Conservation (phyloP, 2,888 invertebrate species). For the Brachyptera putata region DNA sequence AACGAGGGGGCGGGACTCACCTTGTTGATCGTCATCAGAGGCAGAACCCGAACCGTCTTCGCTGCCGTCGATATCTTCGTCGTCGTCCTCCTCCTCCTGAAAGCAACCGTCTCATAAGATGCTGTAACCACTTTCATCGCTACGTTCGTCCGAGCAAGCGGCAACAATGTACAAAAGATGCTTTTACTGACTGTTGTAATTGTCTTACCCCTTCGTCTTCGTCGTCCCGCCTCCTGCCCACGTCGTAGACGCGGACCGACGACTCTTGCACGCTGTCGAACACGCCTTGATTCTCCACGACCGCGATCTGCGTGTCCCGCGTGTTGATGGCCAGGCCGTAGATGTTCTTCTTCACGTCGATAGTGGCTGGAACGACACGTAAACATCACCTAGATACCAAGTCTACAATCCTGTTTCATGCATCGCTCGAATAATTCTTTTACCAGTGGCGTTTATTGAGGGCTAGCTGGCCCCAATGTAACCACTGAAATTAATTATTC, state of each 20-base stretch:
- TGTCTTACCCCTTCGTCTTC: constrained; percentile 77
- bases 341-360: constrained; percentile 88
- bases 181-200: no score
- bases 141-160: no score
- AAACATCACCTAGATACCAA: not conserved
- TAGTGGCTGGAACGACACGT: constrained; percentile 64
- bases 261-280: constrained; percentile 85
- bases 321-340: constrained; percentile 80
- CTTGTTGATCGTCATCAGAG: constrained; percentile 46
- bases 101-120: not conserved
- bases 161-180: no score
- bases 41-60: constrained; percentile 44
- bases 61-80: constrained; percentile 57
- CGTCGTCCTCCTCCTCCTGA: constrained; percentile 59
- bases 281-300: constrained; percentile 85
- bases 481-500: no score
- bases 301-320: constrained; percentile 80
- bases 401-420: no score
- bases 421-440: no score
- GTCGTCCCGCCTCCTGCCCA: constrained; percentile 80
- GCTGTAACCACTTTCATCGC: no score
- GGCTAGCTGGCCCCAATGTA: no score
- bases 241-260: constrained; percentile 86
- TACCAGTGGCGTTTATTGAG: no score
- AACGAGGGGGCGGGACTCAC: constrained; percentile 36